phyloP scores from a whole-genome alignment of 1,140 invertebrate genomes.

The Drosophila biarmipes region DNA sequence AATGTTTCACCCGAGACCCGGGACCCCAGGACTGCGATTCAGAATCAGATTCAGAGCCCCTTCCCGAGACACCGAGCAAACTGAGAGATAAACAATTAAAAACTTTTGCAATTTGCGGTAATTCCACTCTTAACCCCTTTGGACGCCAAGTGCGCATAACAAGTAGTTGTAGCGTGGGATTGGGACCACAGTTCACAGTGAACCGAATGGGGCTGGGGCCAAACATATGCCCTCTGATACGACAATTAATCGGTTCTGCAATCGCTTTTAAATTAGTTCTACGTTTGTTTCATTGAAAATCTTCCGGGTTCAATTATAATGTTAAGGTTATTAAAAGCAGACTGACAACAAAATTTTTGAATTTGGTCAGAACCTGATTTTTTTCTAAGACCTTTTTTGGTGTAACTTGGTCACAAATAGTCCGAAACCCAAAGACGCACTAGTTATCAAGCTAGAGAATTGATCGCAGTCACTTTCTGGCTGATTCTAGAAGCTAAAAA shows the following conservation, averaged over 20 bases:
- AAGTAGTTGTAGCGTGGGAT: constrained; percentile 24
- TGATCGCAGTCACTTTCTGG: too few relatives aligned
- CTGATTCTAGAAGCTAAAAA: too few relatives aligned
- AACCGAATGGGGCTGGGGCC: not conserved
- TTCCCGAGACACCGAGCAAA: constrained; percentile 7
- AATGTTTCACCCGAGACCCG: constrained; percentile 59
- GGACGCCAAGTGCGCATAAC: constrained; percentile 35
- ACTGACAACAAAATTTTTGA: too few relatives aligned
- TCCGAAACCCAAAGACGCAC: too few relatives aligned
- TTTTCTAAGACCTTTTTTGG: too few relatives aligned
- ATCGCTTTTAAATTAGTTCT: not conserved
- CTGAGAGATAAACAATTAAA: constrained; percentile 78
- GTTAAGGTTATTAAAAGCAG: too few relatives aligned
- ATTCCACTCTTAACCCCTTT: constrained; percentile 69
- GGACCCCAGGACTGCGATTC: too few relatives aligned
- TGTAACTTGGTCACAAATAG: too few relatives aligned
- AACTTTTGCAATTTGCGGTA: constrained; percentile 81
- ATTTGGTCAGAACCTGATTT: too few relatives aligned
- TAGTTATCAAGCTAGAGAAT: too few relatives aligned
- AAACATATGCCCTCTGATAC: not conserved
- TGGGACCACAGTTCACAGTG: constrained; percentile 3
- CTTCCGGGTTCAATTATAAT: too few relatives aligned
- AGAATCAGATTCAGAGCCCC: not conserved
- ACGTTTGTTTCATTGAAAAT: too few relatives aligned
- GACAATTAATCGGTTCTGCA: not conserved